Evolutionary conservation across 2,888 invertebrate genomes (phyloP).

Genomic region (Timandra comae): DNA sequence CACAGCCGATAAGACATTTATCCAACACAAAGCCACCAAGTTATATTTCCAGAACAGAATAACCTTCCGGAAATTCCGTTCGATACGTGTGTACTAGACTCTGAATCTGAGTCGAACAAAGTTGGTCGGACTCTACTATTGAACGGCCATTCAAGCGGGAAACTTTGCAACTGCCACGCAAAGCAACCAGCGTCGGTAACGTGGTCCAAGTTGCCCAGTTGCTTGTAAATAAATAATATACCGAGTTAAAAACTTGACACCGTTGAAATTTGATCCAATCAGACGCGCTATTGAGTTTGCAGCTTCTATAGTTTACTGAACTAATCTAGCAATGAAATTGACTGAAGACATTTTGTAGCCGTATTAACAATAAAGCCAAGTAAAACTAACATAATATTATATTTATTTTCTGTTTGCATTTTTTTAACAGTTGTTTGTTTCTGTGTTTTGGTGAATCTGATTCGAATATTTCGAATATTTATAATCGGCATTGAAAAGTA

Average conservation of each 20-base stretch:
- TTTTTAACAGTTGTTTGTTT: too few relatives aligned
- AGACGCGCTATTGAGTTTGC: too few relatives aligned
- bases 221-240: neutral
- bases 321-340: too few relatives aligned
- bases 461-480: too few relatives aligned
- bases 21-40: conserved; percentile 1
- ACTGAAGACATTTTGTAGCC: too few relatives aligned
- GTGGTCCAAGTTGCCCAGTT: neutral
- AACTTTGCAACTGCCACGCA: conserved; percentile 13
- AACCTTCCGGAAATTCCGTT: conserved; percentile 14
- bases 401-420: too few relatives aligned
- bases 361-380: too few relatives aligned
- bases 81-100: conserved; percentile 14
- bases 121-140: conserved; percentile 23
- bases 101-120: conserved; percentile 15
- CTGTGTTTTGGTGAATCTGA: too few relatives aligned
- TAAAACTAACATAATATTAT: too few relatives aligned
- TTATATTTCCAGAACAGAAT: conserved; percentile 7
- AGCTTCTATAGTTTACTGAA: too few relatives aligned
- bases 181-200: neutral
- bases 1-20: neutral
- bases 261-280: too few relatives aligned
- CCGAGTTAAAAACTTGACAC: neutral
- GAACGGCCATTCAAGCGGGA: conserved; percentile 16
- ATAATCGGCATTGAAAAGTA: too few relatives aligned